phyloP scores from a whole-genome alignment of 2,888 invertebrate genomes.

The Dryobotodes eremita region DNA sequence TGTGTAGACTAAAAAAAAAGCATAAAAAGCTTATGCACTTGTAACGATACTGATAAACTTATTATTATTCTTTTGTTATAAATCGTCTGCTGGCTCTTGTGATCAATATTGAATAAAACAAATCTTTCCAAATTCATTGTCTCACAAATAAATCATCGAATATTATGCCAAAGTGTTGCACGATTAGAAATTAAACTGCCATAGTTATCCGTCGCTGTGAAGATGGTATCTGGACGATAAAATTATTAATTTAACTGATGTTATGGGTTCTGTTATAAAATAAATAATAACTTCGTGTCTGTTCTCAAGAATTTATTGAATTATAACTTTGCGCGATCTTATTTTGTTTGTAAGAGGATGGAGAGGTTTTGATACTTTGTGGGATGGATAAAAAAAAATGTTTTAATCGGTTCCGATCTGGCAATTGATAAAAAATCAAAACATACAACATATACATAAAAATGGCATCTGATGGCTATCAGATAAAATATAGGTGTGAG shows the following conservation, averaged over 20 bases:
- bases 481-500: no score
- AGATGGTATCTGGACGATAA: slow-evolving; percentile 69
- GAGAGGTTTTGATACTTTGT: slow-evolving; percentile 44
- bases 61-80: no score
- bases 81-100: no score
- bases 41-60: no score
- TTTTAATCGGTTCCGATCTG: no score
- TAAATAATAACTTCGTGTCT: slow-evolving; percentile 77
- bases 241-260: slow-evolving; percentile 72
- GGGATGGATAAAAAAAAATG: not conserved
- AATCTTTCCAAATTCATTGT: not conserved
- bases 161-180: slow-evolving; percentile 3
- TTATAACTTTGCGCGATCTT: slow-evolving; percentile 77
- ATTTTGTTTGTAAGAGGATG: slow-evolving; percentile 66
- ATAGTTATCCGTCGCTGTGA: slow-evolving; percentile 50
- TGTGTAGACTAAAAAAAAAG: no score
- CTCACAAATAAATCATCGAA: slow-evolving; percentile 4
- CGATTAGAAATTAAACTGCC: slow-evolving; percentile 28
- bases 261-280: slow-evolving; percentile 71
- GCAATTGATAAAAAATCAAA: no score
- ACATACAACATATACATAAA: no score
- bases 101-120: no score
- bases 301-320: slow-evolving; percentile 78
- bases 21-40: no score
- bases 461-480: no score